Conservation (phyloP, 1,140 invertebrate genomes). For the Leucophenga varia region DNA sequence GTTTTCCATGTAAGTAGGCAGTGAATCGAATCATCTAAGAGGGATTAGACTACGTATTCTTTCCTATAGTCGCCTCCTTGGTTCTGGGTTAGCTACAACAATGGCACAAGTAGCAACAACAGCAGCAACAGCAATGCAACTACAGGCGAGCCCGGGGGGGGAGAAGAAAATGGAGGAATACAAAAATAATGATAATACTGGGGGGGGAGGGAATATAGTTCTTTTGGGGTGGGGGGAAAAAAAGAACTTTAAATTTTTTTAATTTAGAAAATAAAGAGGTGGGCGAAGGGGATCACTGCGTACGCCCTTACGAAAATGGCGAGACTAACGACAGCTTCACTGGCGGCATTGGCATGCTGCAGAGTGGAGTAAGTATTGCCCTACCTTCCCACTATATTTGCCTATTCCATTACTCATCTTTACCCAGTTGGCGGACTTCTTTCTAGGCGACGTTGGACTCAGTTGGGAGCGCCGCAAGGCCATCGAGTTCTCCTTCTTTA, state of each 20-base stretch:
- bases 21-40: background rate
- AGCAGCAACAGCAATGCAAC: slow-evolving; percentile 16
- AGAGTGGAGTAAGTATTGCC: slow-evolving; percentile 60
- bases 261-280: no score
- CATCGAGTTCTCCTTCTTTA: slow-evolving; percentile 72
- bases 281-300: slow-evolving; percentile 65
- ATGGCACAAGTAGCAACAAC: slow-evolving; percentile 8
- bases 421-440: slow-evolving; percentile 66
- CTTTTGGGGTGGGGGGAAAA: no score
- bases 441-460: slow-evolving; percentile 69
- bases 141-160: no score
- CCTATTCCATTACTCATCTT: slow-evolving; percentile 2
- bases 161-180: no score
- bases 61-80: slow-evolving; percentile 69
- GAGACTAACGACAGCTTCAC: slow-evolving; percentile 65
- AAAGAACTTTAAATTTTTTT: no score
- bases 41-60: no score
- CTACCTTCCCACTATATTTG: slow-evolving; percentile 2
- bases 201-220: no score
- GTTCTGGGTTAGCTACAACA: slow-evolving; percentile 68
- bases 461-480: slow-evolving; percentile 67
- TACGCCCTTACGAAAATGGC: slow-evolving; percentile 52
- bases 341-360: slow-evolving; percentile 69
- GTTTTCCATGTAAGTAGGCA: slow-evolving; percentile 65
- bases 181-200: no score